Evolutionary conservation across 2,888 invertebrate genomes (phyloP).

Genomic region (Drosophila nr. perissopoda): DNA sequence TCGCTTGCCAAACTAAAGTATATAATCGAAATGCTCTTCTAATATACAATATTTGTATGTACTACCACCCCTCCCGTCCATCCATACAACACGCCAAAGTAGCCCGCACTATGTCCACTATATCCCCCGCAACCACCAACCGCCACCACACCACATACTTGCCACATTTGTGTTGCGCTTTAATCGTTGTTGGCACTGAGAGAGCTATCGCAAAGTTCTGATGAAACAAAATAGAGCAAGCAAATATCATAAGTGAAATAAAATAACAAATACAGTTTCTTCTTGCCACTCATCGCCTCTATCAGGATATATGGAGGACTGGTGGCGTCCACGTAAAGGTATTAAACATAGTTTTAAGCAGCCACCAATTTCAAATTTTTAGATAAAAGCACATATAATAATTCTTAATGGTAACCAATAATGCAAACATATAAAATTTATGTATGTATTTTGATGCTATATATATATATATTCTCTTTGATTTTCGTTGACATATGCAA

Average conservation of each 20-base stretch:
- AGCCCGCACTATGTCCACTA: neutral
- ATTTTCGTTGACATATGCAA: neutral
- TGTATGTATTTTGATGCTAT: conserved; percentile 3
- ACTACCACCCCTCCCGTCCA: neutral
- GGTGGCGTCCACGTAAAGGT: conserved; percentile 99
- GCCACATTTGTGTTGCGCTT: conserved; percentile 37
- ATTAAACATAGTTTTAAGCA: conserved; percentile 85
- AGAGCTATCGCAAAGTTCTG: neutral
- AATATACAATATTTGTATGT: neutral
- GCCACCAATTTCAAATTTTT: conserved; percentile 24
- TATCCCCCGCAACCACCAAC: neutral
- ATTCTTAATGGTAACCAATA: conserved; percentile 31
- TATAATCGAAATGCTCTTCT: conserved; percentile 7
- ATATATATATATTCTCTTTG: conserved; percentile 6
- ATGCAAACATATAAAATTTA: neutral
- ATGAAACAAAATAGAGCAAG: conserved; percentile 37
- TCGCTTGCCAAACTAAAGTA: conserved; percentile 38
- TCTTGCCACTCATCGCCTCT: conserved; percentile 94
- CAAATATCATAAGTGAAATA: conserved; percentile 82
- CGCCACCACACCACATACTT: neutral
- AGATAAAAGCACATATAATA: conserved; percentile 54
- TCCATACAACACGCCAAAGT: neutral
- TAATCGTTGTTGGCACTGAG: conserved; percentile 5
- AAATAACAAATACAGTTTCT: conserved; percentile 86
- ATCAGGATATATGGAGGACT: conserved; percentile 99